These are phyloP conservation scores for Micromys minutus DNA, from an alignment of 2,113 vertebrate genomes.

Conservation along the genomic window DNA sequence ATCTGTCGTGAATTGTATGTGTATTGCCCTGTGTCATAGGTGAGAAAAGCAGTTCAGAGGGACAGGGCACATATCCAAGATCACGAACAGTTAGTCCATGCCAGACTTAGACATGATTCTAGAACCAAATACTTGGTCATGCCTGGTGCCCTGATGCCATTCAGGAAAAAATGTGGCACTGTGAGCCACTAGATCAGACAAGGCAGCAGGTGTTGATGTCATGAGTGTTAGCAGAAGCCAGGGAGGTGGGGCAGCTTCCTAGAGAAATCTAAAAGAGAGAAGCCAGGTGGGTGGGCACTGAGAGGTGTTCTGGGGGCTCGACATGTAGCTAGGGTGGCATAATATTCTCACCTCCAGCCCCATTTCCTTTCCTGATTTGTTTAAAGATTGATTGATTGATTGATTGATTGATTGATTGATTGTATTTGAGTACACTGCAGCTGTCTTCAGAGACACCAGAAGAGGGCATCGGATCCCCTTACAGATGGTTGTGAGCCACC, in stretches of 20 bases:
- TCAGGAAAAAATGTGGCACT: background rate
- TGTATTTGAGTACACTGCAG: no score
- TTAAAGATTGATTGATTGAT: no score
- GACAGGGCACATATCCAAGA: background rate
- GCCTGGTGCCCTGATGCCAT: background rate
- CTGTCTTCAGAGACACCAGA: no score
- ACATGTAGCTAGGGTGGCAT: background rate
- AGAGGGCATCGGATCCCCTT: no score
- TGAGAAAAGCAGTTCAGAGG: background rate
- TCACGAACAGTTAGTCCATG: background rate
- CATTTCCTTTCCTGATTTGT: background rate
- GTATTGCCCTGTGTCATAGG: background rate
- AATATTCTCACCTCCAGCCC: background rate
- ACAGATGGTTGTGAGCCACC: no score
- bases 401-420: no score
- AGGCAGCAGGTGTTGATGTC: background rate
- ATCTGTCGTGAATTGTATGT: background rate
- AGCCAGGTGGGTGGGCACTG: background rate
- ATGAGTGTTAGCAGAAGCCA: rapidly evolving
- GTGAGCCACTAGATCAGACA: background rate
- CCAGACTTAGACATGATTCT: background rate
- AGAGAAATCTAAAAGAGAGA: background rate
- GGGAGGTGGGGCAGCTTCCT: background rate
- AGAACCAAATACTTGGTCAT: background rate
- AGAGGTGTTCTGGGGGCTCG: background rate